A percentile compares a stretch with the other conserved stretches of the same genome.
These are phyloP conservation scores for Premnoplex brunnescens DNA, from an alignment of 2,797 vertebrate genomes.

Conservation along the genomic window DNA sequence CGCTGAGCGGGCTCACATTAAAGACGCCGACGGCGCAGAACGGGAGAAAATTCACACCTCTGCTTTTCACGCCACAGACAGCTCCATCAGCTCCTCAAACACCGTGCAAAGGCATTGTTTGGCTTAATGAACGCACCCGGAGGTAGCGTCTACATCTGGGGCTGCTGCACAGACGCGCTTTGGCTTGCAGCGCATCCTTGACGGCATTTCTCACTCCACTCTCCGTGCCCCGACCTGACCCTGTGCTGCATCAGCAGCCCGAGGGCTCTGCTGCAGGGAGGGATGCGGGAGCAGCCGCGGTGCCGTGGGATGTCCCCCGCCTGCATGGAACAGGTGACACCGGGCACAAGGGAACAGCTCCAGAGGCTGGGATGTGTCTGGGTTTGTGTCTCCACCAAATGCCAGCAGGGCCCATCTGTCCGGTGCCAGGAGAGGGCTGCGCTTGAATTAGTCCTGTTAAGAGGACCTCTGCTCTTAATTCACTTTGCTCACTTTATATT, in stretches of 20 bases:
- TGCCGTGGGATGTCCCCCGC: accelerated
- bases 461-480: neutral
- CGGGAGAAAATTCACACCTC: neutral
- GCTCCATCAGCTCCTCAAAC: neutral
- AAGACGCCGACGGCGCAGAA: neutral
- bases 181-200: neutral
- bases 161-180: accelerated
- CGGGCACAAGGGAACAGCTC: accelerated
- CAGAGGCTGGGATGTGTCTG: neutral
- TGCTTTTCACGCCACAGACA: neutral
- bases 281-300: neutral
- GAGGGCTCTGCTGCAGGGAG: neutral
- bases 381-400: neutral
- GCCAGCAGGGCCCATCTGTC: neutral
- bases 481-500: neutral
- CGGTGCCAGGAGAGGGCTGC: accelerated
- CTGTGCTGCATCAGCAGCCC: accelerated
- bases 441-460: accelerated
- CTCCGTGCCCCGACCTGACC: accelerated
- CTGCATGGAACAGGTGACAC: accelerated
- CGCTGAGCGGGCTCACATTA: neutral
- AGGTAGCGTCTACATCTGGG: neutral
- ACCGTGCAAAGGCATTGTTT: neutral
- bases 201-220: accelerated
- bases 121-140: neutral